phyloP scores from a whole-genome alignment of 2,888 invertebrate genomes.

The Sesia apiformis region DNA sequence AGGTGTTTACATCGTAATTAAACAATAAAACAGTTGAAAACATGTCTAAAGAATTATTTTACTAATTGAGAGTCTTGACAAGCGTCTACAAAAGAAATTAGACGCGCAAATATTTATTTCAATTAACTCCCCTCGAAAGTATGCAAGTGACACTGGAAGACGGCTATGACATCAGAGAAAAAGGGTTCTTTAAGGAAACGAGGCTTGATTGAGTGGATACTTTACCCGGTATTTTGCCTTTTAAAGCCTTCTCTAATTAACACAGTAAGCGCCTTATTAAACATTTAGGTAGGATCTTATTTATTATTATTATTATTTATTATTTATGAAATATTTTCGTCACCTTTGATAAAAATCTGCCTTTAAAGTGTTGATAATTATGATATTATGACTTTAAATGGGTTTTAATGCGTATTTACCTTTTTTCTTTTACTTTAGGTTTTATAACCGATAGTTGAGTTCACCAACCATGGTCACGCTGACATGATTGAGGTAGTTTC shows the following conservation, averaged over 20 bases:
- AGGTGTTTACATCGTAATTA: not conserved
- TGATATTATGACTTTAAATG: too few relatives aligned
- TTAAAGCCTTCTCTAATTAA: slow-evolving; percentile 50
- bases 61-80: slow-evolving; percentile 24
- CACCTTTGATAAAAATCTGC: too few relatives aligned
- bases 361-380: too few relatives aligned
- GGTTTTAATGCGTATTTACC: too few relatives aligned
- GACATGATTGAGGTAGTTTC: too few relatives aligned
- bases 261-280: slow-evolving; percentile 36
- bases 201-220: slow-evolving; percentile 47
- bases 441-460: too few relatives aligned
- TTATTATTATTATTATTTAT: too few relatives aligned
- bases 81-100: slow-evolving; percentile 47
- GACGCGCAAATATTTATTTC: slow-evolving; percentile 64
- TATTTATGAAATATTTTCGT: too few relatives aligned
- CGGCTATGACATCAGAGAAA: slow-evolving; percentile 56
- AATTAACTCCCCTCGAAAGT: slow-evolving; percentile 40
- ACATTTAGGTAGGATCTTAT: slow-evolving; percentile 17
- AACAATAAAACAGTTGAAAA: not conserved
- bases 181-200: slow-evolving; percentile 44
- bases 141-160: slow-evolving; percentile 61
- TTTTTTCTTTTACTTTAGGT: too few relatives aligned
- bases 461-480: too few relatives aligned
- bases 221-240: slow-evolving; percentile 33
- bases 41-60: slow-evolving; percentile 1